Evolutionary conservation across 2,797 vertebrate genomes (phyloP).

Genomic region (Lacerta viridis): DNA sequence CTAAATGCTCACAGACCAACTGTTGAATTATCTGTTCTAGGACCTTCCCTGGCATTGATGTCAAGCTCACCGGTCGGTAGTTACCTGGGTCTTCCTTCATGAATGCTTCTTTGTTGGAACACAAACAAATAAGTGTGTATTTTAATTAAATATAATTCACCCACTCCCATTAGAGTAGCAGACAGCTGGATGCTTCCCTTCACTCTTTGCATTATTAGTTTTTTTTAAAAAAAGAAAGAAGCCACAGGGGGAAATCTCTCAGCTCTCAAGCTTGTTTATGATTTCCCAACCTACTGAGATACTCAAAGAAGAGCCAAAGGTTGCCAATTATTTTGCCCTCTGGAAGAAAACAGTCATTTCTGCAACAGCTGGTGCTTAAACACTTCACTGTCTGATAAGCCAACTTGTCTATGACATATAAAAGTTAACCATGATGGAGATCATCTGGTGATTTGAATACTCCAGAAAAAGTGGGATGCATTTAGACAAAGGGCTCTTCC

Average conservation of each 20-base stretch:
- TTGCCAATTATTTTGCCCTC: background rate
- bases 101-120: slow-evolving; percentile 27
- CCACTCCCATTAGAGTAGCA: background rate
- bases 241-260: background rate
- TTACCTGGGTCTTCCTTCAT: background rate
- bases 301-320: slow-evolving; percentile 1
- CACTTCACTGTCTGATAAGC: slow-evolving; percentile 7
- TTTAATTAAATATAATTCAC: slow-evolving; percentile 34
- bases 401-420: background rate
- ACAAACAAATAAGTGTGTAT: background rate
- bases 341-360: slow-evolving; percentile 15
- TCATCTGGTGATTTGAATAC: background rate
- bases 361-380: slow-evolving; percentile 26
- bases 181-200: background rate
- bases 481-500: background rate
- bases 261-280: slow-evolving; percentile 28
- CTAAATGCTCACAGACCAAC: too few relatives aligned
- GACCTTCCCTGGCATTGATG: too few relatives aligned
- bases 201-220: background rate
- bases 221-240: slow-evolving; percentile 16
- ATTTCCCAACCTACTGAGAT: slow-evolving; percentile 14
- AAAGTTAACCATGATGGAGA: background rate
- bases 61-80: too few relatives aligned
- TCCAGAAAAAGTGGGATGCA: background rate
- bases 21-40: too few relatives aligned